Base-by-base conservation (phyloP, 1,140 invertebrate species). In the Caligus rogercresseyi region DNA sequence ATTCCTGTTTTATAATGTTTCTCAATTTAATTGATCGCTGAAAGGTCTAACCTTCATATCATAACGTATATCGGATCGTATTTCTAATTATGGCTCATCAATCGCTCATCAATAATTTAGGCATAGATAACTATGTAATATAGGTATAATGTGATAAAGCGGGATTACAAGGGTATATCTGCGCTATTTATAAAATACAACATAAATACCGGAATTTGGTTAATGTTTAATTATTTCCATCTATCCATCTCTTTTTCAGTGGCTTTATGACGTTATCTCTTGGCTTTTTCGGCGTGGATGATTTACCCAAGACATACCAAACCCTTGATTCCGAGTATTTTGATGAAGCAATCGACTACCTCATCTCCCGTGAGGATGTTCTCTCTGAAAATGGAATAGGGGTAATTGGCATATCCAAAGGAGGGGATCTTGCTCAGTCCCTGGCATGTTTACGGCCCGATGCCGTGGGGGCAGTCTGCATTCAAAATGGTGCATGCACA, bases 211-310 rank as follows among this genome's bases (percentile, higher is more conserved):
- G n/a, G n/a, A n/a, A n/a, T n/a, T n/a, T n/a, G n/a, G n/a, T n/a
- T n/a, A n/a, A 43, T 43, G n/a, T 43, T 43, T 43, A 7, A 43
- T 11, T 43, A n/a, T 43, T 43, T 43, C 7, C 7, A 11, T 43
- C 7, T 43, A 43, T 11, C 7, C n/a, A 43, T 11, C 7, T 43
- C 31, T 43, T 43, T 56, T 16, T 56, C 20, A 20, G 11, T 20
- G 54, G 54, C n/a, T 16, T 56, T 14, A 23, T 25, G 1, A 21
- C 54, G 11, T 2, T 56, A 25, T 20, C 54, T 20, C 2, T 56
- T n/a, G 54, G 19, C 15, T 56, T 16, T 21, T 56, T 56, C 20
- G 54, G 54, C 15, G 54, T 56, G 15, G 54, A 56, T 56, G 54
- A 56, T 21, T 56, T 56, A 23, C 54, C 54, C 20, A 56, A 14